phyloP scores from a whole-genome alignment of 2,888 invertebrate genomes.

The Schizaphis graminum region DNA sequence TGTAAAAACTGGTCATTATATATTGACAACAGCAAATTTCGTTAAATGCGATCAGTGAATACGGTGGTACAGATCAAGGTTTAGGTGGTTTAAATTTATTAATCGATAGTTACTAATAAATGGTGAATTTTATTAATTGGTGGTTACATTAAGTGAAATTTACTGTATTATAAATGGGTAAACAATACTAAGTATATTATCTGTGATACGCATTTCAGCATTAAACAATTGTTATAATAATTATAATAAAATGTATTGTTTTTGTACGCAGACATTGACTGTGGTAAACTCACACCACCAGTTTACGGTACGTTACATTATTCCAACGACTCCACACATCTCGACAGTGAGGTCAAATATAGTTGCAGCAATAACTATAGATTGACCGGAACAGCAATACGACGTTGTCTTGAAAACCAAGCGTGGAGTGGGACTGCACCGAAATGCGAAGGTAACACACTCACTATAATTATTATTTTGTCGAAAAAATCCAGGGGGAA shows the following conservation, averaged over 20 bases:
- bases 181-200: background rate
- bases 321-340: slow-evolving; percentile 82
- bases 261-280: slow-evolving; percentile 81
- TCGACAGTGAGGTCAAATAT: slow-evolving; percentile 85
- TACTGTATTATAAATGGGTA: background rate
- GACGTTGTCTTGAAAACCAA: slow-evolving; percentile 81
- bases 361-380: slow-evolving; percentile 85
- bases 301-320: slow-evolving; percentile 84
- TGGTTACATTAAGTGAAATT: background rate
- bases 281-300: slow-evolving; percentile 85
- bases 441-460: slow-evolving; percentile 83
- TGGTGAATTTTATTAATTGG: background rate
- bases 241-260: background rate
- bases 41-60: background rate
- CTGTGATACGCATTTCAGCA: background rate
- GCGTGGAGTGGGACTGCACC: slow-evolving; percentile 89
- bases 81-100: background rate
- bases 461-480: background rate
- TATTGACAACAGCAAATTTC: background rate
- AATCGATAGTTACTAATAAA: background rate
- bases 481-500: background rate
- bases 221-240: background rate
- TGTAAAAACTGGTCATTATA: background rate
- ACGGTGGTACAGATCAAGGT: background rate
- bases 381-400: slow-evolving; percentile 80